phyloP scores from a whole-genome alignment of 1,140 invertebrate genomes.

The Platyscapa corneri region DNA sequence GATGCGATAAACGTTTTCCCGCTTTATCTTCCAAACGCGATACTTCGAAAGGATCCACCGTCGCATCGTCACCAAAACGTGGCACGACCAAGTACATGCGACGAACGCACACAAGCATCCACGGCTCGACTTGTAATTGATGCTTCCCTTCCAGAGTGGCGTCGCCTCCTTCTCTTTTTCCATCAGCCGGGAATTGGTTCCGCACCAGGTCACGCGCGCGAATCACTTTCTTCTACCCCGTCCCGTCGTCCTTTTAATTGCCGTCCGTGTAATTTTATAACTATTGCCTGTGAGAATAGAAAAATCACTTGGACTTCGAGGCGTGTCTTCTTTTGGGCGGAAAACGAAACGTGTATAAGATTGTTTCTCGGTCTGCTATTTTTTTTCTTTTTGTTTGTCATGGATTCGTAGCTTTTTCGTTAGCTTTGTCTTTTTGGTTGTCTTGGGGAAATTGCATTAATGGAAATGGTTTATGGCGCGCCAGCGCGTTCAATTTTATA shows the following conservation, averaged over 20 bases:
- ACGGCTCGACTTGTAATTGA: slow-evolving; percentile 12
- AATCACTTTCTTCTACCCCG: slow-evolving; percentile 32
- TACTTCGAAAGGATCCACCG: no score
- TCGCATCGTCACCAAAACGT: no score
- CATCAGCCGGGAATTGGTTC: slow-evolving; percentile 34
- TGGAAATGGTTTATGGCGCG: slow-evolving; percentile 9
- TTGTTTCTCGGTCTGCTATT: no score
- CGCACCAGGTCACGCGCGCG: slow-evolving; percentile 41
- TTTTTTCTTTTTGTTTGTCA: neutral
- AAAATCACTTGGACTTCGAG: slow-evolving; percentile 16
- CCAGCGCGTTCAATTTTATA: neutral
- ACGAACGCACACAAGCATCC: neutral
- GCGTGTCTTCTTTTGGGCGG: slow-evolving; percentile 34
- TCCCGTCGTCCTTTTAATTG: slow-evolving; percentile 48
- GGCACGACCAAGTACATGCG: slow-evolving; percentile 4
- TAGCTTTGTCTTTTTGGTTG: neutral
- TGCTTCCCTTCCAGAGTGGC: neutral
- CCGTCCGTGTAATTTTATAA: slow-evolving; percentile 40
- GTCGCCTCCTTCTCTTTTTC: neutral
- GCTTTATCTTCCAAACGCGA: neutral
- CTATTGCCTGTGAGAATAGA: slow-evolving; percentile 40
- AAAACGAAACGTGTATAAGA: neutral
- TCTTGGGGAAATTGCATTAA: neutral
- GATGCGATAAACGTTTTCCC: neutral
- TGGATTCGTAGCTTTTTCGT: slow-evolving; percentile 1